phyloP scores from a whole-genome alignment of 2,113 vertebrate genomes.

The Halichoerus grypus region DNA sequence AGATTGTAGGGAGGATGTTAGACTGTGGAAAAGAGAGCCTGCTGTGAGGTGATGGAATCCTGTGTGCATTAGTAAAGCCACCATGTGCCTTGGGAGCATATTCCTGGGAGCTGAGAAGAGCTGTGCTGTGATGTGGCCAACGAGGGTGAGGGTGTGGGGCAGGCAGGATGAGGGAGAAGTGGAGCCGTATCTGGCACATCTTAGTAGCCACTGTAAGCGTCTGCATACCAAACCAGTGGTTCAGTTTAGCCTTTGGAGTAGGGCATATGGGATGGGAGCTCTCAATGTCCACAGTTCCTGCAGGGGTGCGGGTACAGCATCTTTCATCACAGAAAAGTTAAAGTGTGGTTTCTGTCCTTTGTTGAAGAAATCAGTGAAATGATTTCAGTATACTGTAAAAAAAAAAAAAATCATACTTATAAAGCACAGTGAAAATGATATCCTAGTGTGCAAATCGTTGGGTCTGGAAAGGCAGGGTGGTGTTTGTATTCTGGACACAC shows the following conservation, averaged over 20 bases:
- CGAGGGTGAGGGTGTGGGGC: neutral
- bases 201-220: neutral
- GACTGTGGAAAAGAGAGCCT: neutral
- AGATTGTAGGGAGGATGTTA: neutral
- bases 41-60: neutral
- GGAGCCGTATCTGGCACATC: neutral
- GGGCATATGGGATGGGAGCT: neutral
- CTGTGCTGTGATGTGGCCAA: neutral
- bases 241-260: neutral
- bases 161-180: neutral
- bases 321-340: neutral
- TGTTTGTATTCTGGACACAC: neutral
- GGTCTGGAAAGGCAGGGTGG: neutral
- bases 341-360: neutral
- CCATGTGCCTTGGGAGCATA: neutral
- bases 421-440: neutral
- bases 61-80: neutral
- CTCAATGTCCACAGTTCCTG: neutral
- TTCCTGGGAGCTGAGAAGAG: neutral
- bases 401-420: neutral
- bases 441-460: neutral
- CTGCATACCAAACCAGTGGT: neutral
- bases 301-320: accelerated
- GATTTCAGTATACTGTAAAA: neutral
- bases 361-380: neutral